phyloP scores from a whole-genome alignment of 23 tunicate species.

The Oikopleura albicans region DNA sequence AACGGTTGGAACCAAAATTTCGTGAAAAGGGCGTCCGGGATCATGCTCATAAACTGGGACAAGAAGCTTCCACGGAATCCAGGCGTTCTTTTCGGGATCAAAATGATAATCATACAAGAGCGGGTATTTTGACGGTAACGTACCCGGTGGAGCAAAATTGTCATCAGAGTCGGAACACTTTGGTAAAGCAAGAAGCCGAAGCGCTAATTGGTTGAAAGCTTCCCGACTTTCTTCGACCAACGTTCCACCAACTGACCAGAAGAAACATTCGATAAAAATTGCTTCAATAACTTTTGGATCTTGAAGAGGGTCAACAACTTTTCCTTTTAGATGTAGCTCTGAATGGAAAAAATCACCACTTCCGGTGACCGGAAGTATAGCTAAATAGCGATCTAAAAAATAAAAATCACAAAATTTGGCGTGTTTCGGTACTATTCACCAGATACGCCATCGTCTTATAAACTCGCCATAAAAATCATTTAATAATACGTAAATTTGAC shows the following conservation, averaged over 20 bases:
- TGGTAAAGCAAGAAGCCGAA: background rate
- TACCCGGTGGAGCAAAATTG: conserved; percentile 56
- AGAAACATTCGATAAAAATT: conserved; percentile 59
- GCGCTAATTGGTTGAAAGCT: conserved; percentile 33
- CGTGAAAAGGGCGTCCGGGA: conserved; percentile 70
- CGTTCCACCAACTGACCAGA: conserved; percentile 94
- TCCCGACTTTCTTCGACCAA: conserved; percentile 48
- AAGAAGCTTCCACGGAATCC: conserved; percentile 86
- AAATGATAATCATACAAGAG: conserved; percentile 80
- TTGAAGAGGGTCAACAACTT: too few species aligned
- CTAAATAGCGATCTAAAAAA: too few species aligned
- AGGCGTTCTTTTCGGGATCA: conserved; percentile 28
- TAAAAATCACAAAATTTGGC: too few species aligned
- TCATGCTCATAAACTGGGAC: conserved; percentile 70
- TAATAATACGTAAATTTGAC: too few species aligned
- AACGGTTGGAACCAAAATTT: conserved; percentile 89
- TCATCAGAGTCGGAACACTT: conserved; percentile 20
- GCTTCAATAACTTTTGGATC: conserved; percentile 47
- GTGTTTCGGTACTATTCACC: too few species aligned
- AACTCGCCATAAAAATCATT: too few species aligned
- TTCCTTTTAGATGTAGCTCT: too few species aligned
- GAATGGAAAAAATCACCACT: too few species aligned
- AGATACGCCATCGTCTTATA: too few species aligned
- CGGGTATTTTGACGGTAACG: conserved; percentile 44
- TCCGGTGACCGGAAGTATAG: too few species aligned